Conservation (phyloP, 2,113 vertebrate genomes). For the Shinisaurus crocodilurus region DNA sequence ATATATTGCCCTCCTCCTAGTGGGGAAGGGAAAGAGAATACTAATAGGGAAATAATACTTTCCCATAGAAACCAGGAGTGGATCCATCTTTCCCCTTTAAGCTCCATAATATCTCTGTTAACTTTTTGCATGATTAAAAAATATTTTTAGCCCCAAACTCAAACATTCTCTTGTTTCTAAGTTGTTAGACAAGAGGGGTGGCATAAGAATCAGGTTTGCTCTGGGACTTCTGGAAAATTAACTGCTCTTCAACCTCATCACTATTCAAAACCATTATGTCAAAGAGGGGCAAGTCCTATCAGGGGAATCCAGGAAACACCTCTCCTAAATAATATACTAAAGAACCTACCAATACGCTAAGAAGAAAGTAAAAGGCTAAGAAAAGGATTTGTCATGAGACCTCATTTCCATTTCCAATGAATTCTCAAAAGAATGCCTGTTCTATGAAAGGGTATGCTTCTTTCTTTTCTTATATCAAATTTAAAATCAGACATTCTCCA, state of each 20-base stretch:
- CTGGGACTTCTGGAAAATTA: slow-evolving; percentile 12
- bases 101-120: neutral
- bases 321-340: neutral
- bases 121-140: neutral
- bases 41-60: neutral
- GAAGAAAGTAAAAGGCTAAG: neutral
- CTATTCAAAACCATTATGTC: neutral
- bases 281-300: neutral
- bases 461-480: neutral
- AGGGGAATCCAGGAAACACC: neutral
- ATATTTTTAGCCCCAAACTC: neutral
- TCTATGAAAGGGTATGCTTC: neutral
- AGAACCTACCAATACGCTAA: neutral
- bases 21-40: neutral
- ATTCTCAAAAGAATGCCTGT: neutral
- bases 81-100: neutral
- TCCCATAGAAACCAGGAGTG: neutral
- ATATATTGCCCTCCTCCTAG: too few species aligned
- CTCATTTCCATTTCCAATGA: neutral
- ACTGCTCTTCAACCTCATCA: neutral
- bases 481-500: neutral
- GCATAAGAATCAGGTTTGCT: neutral
- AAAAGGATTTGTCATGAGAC: neutral
- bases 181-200: rapidly evolving
- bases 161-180: neutral